Evolutionary conservation across 2,797 vertebrate genomes (phyloP).

Genomic region (Hirundo rustica): DNA sequence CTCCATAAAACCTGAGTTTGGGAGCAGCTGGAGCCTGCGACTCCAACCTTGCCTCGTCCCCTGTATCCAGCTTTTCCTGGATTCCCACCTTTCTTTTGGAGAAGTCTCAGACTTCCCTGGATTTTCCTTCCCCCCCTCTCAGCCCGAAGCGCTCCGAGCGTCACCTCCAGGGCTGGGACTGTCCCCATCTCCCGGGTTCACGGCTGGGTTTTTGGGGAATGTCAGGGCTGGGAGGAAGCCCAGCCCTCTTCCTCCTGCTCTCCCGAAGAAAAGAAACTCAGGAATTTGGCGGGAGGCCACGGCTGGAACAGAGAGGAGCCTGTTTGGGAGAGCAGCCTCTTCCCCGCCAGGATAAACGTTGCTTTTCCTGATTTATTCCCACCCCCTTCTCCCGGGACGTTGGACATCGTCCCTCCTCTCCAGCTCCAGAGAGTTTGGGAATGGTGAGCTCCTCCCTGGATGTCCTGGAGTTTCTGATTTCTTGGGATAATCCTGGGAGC

Average conservation of each 20-base stretch:
- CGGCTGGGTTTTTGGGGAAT: background rate
- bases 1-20: accelerated
- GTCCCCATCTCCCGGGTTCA: background rate
- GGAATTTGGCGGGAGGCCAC: conserved; percentile 60
- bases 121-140: background rate
- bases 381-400: background rate
- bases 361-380: conserved; percentile 53
- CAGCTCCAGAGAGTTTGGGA: background rate
- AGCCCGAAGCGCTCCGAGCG: no score
- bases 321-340: conserved; percentile 29
- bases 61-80: background rate
- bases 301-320: conserved; percentile 55
- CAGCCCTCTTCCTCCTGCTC: conserved; percentile 58
- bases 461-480: accelerated
- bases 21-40: background rate
- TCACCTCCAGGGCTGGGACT: background rate
- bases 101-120: background rate
- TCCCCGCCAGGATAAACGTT: conserved; percentile 58
- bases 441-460: background rate
- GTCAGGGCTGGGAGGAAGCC: conserved; percentile 46
- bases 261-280: conserved; percentile 24
- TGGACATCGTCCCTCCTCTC: background rate
- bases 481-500: background rate
- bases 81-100: background rate
- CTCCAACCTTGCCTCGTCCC: accelerated